A percentile compares a stretch with the other conserved stretches of the same genome.
These are phyloP conservation scores for Hemicrepidius hirtus DNA, from an alignment of 2,888 invertebrate species.

Conservation along the genomic window DNA sequence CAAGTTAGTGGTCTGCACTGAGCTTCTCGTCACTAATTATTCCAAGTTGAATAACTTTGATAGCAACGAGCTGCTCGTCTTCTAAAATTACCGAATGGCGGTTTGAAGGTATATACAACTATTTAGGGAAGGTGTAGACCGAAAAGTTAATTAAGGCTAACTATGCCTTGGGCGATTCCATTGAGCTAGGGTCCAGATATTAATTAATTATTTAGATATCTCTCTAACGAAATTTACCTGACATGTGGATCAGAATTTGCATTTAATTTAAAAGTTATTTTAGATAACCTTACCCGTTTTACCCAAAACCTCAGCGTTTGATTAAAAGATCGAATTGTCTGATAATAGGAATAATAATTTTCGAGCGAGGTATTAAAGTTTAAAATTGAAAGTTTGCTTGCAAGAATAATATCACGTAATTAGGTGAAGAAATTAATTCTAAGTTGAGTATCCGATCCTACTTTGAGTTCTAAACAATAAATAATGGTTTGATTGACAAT, in stretches of 20 bases:
- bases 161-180: conserved; percentile 34
- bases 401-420: too few species aligned
- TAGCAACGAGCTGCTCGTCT: conserved; percentile 19
- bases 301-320: too few species aligned
- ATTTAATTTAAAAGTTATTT: conserved; percentile 22
- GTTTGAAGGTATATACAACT: conserved; percentile 31
- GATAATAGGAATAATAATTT: too few species aligned
- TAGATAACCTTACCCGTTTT: background rate
- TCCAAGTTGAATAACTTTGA: conserved; percentile 33
- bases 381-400: too few species aligned
- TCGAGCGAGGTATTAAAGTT: too few species aligned
- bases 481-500: too few species aligned
- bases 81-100: conserved; percentile 29
- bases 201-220: conserved; percentile 23
- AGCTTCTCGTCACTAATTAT: conserved; percentile 35
- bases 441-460: too few species aligned
- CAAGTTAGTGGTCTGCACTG: conserved; percentile 31
- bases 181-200: conserved; percentile 10
- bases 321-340: too few species aligned
- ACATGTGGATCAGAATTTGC: conserved; percentile 18
- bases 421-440: too few species aligned
- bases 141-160: conserved; percentile 39
- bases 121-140: conserved; percentile 29
- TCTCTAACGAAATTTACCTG: conserved; percentile 5
- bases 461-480: too few species aligned